Evolutionary conservation across 2,113 vertebrate species (phyloP), one percentile per base, ranked within the genome.

Genomic region (Caranx ignobilis): DNA sequence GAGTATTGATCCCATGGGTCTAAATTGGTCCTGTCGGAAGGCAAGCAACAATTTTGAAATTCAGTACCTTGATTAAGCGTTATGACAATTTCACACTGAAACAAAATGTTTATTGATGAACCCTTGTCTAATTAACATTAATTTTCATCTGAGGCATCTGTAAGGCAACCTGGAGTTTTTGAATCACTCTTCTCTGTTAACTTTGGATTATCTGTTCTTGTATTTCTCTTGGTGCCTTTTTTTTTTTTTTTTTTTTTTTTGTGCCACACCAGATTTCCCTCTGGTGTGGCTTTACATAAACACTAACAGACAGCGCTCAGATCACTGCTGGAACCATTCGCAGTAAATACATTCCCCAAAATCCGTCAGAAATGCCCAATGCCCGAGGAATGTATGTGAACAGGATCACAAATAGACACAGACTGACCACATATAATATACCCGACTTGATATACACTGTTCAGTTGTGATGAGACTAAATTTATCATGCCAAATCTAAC

Each of bases 1-100:
- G 94, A 91, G 78, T 93, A 94, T 77, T 95, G 90, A 85, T 89
- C 88, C 94, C 93, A 95, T 0, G 95, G 95, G 77, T 96, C 95
- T 71, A 96, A 87, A 81, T 96, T 96, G 77, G 89, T 94, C 91
- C 95, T 96, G 52, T 86, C 21, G 13, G 71, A n/a, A 81, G 19
- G 80, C 18, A 71, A 77, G 73, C 8, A 26, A 72, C 18, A 34
- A 41, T 39, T 55, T 2, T 35, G 16, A 81, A 12, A 1, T 18
- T 72, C 4, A 48, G 68, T 35, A 41, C 26, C 11, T 32, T 41
- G 60, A 75, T 34, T 54, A 34, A 73, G 81, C 18, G 47, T 60
- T 13, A 66, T 65, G 26, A 41, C 52, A 59, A 45, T 32, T 34
- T 67, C 8, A 43, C 6, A 68, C 66, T 41, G 52, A 62, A 19